Evolutionary conservation across 2,888 invertebrate species (phyloP).

Genomic region (Caenorhabditis macrosperma): DNA sequence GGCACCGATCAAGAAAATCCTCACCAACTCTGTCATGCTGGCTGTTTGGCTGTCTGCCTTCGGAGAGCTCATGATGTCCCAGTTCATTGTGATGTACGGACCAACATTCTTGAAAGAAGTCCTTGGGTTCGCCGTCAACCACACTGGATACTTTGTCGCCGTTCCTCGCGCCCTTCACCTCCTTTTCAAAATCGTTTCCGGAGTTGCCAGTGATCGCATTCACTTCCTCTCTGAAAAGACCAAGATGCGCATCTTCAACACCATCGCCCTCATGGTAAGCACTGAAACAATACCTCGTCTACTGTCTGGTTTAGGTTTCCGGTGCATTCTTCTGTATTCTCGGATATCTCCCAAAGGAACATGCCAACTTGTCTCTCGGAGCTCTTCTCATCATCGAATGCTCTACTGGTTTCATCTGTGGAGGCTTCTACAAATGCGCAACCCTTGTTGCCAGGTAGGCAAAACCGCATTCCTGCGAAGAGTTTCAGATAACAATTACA

Average conservation of each 20-base stretch:
- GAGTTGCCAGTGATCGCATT: conserved; percentile 69
- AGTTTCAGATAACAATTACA: no score
- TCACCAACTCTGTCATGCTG: conserved; percentile 69
- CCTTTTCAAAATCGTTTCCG: conserved; percentile 68
- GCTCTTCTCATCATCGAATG: conserved; percentile 69
- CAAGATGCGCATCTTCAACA: conserved; percentile 77
- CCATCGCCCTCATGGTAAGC: conserved; percentile 72
- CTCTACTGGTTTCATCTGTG: conserved; percentile 73
- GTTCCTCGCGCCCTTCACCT: conserved; percentile 71
- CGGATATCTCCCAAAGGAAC: conserved; percentile 67
- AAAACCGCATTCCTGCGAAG: no score
- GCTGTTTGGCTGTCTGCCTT: conserved; percentile 73
- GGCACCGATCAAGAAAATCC: conserved; percentile 65
- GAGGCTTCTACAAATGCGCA: conserved; percentile 75
- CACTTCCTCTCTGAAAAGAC: conserved; percentile 68
- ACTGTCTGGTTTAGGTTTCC: conserved; percentile 61
- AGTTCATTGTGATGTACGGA: conserved; percentile 74
- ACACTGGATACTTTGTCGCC: conserved; percentile 72
- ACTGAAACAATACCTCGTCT: no score
- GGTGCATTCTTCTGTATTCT: conserved; percentile 71
- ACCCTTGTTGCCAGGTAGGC: conserved; percentile 72
- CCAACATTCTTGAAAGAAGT: conserved; percentile 72
- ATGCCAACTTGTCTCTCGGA: conserved; percentile 59
- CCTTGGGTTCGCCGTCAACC: conserved; percentile 70
- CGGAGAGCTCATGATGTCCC: conserved; percentile 74